These are phyloP conservation scores for Teleogryllus occipitalis DNA, from an alignment of 1,140 invertebrate species.

Conservation along the genomic window DNA sequence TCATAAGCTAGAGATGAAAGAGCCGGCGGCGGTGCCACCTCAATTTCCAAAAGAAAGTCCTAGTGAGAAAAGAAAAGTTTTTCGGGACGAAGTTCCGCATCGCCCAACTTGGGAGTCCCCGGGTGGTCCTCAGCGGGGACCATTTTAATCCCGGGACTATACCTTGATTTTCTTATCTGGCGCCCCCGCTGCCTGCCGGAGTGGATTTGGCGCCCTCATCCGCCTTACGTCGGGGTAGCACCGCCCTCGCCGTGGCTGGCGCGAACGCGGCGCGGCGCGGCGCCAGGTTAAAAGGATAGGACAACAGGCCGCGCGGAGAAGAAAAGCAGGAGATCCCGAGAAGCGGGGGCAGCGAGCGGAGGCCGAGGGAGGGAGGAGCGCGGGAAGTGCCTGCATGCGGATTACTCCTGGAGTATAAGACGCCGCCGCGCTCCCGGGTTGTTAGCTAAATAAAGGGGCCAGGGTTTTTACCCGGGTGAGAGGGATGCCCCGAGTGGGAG, in stretches of 20 bases:
- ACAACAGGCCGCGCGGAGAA: too few relatives aligned
- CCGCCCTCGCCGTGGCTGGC: too few relatives aligned
- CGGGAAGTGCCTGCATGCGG: neutral
- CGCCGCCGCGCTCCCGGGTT: neutral
- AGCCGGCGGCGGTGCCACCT: neutral
- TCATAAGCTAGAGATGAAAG: neutral
- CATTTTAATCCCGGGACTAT: neutral
- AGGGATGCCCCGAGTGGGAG: neutral
- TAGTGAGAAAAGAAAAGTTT: neutral
- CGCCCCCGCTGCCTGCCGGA: neutral
- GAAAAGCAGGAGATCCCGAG: too few relatives aligned
- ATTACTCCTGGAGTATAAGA: conserved; percentile 1
- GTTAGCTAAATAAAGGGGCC: conserved; percentile 1
- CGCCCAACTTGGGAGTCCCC: neutral
- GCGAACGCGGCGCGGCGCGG: too few relatives aligned
- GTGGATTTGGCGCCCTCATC: neutral
- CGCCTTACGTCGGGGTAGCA: neutral
- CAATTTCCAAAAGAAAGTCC: neutral
- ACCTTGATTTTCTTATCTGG: neutral
- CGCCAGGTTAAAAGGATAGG: too few relatives aligned
- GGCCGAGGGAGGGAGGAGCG: neutral
- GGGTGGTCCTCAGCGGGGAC: neutral
- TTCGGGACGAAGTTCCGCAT: neutral
- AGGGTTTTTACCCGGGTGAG: neutral
- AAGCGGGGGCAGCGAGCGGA: neutral